Percentiles rank a stretch among this genome's conserved stretches.
Conservation (phyloP, 2,888 invertebrate species). For the Macropis europaea region DNA sequence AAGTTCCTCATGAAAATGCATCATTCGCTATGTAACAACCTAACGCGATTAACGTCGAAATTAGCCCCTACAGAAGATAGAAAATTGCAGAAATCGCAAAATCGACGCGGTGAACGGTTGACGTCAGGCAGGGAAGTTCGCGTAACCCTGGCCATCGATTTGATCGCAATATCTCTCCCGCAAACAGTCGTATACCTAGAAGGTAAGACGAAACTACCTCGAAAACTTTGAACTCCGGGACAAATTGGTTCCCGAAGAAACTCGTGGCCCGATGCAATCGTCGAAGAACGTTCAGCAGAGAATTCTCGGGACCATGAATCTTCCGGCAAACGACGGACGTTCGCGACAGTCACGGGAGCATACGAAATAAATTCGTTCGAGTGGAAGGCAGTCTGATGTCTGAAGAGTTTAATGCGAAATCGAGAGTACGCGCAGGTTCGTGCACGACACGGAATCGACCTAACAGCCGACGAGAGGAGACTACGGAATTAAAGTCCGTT, state of each 20-base stretch:
- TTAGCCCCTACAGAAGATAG: too few relatives aligned
- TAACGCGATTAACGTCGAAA: too few relatives aligned
- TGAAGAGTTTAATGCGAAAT: slow-evolving; percentile 59
- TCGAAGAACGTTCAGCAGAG: not conserved
- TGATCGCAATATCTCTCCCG: too few relatives aligned
- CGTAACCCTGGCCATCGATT: too few relatives aligned
- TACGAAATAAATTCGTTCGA: slow-evolving; percentile 35
- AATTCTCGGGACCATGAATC: not conserved
- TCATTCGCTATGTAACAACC: too few relatives aligned
- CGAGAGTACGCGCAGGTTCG: slow-evolving; percentile 43
- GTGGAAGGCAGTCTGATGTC: slow-evolving; percentile 22
- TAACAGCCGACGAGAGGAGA: slow-evolving; percentile 58
- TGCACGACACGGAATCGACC: slow-evolving; percentile 64
- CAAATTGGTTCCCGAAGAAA: slow-evolving; percentile 29
- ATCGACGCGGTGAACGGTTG: too few relatives aligned
- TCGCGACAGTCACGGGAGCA: slow-evolving; percentile 67
- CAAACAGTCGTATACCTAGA: too few relatives aligned
- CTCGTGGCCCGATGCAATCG: not conserved
- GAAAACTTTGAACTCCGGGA: too few relatives aligned
- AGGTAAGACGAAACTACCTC: slow-evolving; percentile 6
- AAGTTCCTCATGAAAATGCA: too few relatives aligned
- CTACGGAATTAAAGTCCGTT: slow-evolving; percentile 40
- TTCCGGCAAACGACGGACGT: slow-evolving; percentile 25
- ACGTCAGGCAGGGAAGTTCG: too few relatives aligned
- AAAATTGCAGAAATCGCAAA: too few relatives aligned